Base-by-base conservation (phyloP, 2,797 vertebrate species). In the Peromyscus attwateri region DNA sequence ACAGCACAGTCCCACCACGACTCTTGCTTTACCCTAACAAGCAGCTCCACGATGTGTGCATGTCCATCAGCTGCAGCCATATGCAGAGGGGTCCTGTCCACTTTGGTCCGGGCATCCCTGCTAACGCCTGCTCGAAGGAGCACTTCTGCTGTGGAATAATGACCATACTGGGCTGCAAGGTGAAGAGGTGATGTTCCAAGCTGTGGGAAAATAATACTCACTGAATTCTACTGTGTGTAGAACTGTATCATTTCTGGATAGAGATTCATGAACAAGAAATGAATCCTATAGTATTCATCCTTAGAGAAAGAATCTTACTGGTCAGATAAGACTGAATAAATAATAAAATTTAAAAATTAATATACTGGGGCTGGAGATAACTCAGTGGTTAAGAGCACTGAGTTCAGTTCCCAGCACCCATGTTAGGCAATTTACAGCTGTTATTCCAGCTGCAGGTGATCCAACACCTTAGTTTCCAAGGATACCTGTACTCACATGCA, bases 61-160 rank as follows among this genome's bases (percentile, higher is more conserved):
- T 99, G 99, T 9, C 99, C 99, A 10, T 99, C 99, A 0, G 99
- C 99, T 0, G 99, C 99, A 0, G 99, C 99, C 99, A 99, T 99
- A 96, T 99, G 99, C 92, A 99, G 98, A 0, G 99, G 99, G 0
- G 99, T 99, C 92, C 99, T 97, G 99, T 99, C 99, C 95, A 99
- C 99, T 92, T 99, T 99, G 77, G 99, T 99, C 1, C 99, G 99
- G 19, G 99, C 99, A 14, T 99, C 99, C 90, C 99, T 98, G 98
- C 99, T 99, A 79, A 99, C 99, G 0, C 99, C 99, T 0, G 99
- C 99, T 17, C 99, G 98, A 10, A 99, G 99, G 89, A 99, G 99
- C 21, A 99, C 99, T 75, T 99, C 99, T 0, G 99, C 99, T 0
- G 99, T 99, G 29, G 99, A 99, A 91, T 99, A 99, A 97, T 99